Evolutionary conservation across 2,888 invertebrate genomes (phyloP).

Genomic region (Ptycholaimellus sp.): DNA sequence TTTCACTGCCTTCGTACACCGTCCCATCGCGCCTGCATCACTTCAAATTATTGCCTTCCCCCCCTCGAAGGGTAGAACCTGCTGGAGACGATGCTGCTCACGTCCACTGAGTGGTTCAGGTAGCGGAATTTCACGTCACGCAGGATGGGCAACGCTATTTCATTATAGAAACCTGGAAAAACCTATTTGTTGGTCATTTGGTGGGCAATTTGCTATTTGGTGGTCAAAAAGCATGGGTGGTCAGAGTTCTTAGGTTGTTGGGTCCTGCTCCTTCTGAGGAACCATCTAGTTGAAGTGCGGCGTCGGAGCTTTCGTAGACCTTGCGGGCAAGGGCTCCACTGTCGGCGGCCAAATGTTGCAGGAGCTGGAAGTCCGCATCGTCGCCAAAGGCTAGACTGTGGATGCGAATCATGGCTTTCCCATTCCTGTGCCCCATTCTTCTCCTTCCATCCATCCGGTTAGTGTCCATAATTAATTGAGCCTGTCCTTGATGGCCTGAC

Average conservation of each 20-base stretch:
- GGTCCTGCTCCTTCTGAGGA: too few relatives aligned
- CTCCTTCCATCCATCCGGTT: too few relatives aligned
- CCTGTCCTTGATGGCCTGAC: too few relatives aligned
- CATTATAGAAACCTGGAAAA: constrained; percentile 33
- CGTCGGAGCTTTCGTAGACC: constrained; percentile 48
- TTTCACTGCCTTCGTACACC: constrained; percentile 40
- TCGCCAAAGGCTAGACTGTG: constrained; percentile 47
- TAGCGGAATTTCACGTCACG: constrained; percentile 44
- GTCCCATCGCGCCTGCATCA: constrained; percentile 33
- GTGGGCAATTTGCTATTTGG: too few relatives aligned
- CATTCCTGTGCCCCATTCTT: too few relatives aligned
- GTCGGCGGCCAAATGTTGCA: constrained; percentile 41
- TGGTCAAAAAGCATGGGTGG: too few relatives aligned
- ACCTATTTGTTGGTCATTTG: too few relatives aligned
- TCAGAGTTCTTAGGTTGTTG: too few relatives aligned
- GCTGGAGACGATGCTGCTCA: constrained; percentile 28
- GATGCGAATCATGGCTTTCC: constrained; percentile 10
- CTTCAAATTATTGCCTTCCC: too few relatives aligned
- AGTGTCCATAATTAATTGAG: too few relatives aligned
- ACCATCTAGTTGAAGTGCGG: constrained; percentile 38
- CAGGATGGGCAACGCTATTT: constrained; percentile 44
- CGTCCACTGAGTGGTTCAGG: constrained; percentile 12
- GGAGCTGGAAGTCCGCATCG: constrained; percentile 42
- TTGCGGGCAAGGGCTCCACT: constrained; percentile 44
- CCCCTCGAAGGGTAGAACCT: too few relatives aligned